Evolutionary conservation across 1,140 invertebrate species (phyloP), one percentile per base, ranked within the genome.

Genomic region (Penaeus indicus): DNA sequence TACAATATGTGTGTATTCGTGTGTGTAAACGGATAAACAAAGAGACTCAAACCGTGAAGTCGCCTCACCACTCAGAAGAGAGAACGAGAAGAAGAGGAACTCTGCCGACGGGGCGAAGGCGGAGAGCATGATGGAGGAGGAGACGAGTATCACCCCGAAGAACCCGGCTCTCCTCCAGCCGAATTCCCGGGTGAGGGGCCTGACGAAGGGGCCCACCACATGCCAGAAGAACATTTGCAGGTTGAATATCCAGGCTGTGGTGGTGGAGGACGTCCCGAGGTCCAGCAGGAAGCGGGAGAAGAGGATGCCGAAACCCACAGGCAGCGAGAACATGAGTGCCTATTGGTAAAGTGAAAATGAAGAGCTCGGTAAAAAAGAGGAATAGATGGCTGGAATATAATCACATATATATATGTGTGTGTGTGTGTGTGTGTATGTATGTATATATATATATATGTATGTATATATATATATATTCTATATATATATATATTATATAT

Each of bases 211-310:
- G 27, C 22, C 54, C 16, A 60, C 21, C 42, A 85, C 16, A 27
- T 54, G 61, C 16, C n/a, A 75, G 42, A 85, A 21, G 18, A 19
- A 21, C 42, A 60, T n/a, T 13, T 38, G 18, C 67, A 72, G 5
- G 67, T 75, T 85, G 67, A 85, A 85, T 32, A 85, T 75, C 63
- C 72, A 72, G 42, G 67, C 69, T 4, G 38, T 62, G 16, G 54
- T 85, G 11, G 84, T 85, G 19, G 84, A 61, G 21, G 84, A 61
- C 13, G 67, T 75, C 27, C 60, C 42, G 7, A 75, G 47, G 22
- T 77, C 54, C 42, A 77, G 47, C 7, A 85, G 69, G 42, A 85
- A 85, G 67, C n/a, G 42, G 38, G 84, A 77, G 84, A 85, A 85
- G 21, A 85, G 69, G 25, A 85, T 54, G 42, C 84, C 84, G 54